Evolutionary conservation across 2,888 invertebrate genomes (phyloP).

Genomic region (Phania funesta): DNA sequence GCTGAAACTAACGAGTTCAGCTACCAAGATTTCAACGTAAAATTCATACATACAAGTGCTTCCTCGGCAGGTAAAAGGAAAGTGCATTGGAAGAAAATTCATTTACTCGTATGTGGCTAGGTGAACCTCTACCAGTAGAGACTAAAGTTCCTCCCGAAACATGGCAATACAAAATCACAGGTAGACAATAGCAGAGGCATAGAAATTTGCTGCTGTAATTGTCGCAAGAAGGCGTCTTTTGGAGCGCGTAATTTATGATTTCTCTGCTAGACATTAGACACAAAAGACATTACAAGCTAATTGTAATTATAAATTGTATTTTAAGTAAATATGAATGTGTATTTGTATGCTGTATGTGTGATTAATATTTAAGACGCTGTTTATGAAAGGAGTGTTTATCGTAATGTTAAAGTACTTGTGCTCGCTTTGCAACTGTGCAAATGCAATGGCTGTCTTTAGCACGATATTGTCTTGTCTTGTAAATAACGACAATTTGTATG

Average conservation of each 20-base stretch:
- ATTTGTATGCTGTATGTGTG: neutral
- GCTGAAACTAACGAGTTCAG: conserved; percentile 16
- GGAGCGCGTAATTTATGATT: conserved; percentile 66
- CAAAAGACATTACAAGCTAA: conserved; percentile 68
- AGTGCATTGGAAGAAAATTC: conserved; percentile 15
- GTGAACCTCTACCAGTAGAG: conserved; percentile 27
- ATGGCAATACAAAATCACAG: conserved; percentile 8
- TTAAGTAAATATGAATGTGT: conserved; percentile 25
- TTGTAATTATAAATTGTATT: conserved; percentile 69
- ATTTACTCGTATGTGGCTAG: conserved; percentile 12
- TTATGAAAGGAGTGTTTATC: conserved; percentile 13
- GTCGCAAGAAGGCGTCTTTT: conserved; percentile 60
- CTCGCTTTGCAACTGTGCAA: conserved; percentile 12
- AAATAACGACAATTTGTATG: conserved; percentile 26
- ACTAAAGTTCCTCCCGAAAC: conserved; percentile 1
- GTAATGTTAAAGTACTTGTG: neutral
- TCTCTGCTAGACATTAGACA: conserved; percentile 61
- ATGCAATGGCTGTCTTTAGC: conserved; percentile 18
- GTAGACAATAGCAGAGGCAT: neutral
- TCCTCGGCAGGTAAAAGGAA: neutral
- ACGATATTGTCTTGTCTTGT: conserved; percentile 20
- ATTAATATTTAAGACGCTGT: conserved; percentile 37
- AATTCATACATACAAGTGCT: neutral
- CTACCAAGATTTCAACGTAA: neutral
- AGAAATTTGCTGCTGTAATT: conserved; percentile 56